Percentiles rank a stretch among this genome's conserved stretches.
phyloP scores from a whole-genome alignment of 2,888 invertebrate genomes.

The Cheilosia grossa region DNA sequence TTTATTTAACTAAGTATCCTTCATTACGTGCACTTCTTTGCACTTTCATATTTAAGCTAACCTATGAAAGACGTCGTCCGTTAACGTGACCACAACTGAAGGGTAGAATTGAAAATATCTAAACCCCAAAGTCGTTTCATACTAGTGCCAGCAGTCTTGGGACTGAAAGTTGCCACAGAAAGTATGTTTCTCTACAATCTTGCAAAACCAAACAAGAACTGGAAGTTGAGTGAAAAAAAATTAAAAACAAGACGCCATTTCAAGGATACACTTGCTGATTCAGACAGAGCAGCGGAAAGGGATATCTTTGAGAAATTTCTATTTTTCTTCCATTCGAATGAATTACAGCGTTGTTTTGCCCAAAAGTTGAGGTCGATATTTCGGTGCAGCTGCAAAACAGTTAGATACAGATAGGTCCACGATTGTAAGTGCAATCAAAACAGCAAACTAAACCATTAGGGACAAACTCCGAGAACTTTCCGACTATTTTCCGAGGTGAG shows the following conservation, averaged over 20 bases:
- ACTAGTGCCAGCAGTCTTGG: slow-evolving; percentile 12
- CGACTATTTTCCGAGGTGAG: slow-evolving; percentile 45
- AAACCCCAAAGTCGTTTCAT: slow-evolving; percentile 22
- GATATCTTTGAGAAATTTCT: slow-evolving; percentile 38
- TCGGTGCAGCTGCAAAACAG: slow-evolving; percentile 45
- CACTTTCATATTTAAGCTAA: slow-evolving; percentile 26
- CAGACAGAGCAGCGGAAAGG: slow-evolving; percentile 6
- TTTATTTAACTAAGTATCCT: not conserved
- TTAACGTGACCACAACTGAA: slow-evolving; percentile 33
- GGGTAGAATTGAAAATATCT: slow-evolving; percentile 6
- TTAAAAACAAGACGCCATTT: slow-evolving; percentile 4
- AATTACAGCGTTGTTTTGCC: slow-evolving; percentile 63
- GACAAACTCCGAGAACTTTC: slow-evolving; percentile 28
- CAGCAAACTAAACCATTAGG: slow-evolving; percentile 52
- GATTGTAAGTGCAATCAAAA: slow-evolving; percentile 50
- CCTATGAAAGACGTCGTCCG: slow-evolving; percentile 13
- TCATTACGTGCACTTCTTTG: slow-evolving; percentile 5
- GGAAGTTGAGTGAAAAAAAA: not conserved
- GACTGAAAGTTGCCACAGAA: slow-evolving; percentile 23
- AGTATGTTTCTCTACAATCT: slow-evolving; percentile 11
- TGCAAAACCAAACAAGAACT: slow-evolving; percentile 16
- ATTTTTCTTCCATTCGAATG: slow-evolving; percentile 53
- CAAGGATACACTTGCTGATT: slow-evolving; percentile 21
- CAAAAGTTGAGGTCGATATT: slow-evolving; percentile 53
- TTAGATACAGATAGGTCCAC: slow-evolving; percentile 9